Percentiles rank a stretch among this genome's conserved stretches.
Conservation (phyloP, 1,140 invertebrate species). For the Diabrotica virgifera region DNA sequence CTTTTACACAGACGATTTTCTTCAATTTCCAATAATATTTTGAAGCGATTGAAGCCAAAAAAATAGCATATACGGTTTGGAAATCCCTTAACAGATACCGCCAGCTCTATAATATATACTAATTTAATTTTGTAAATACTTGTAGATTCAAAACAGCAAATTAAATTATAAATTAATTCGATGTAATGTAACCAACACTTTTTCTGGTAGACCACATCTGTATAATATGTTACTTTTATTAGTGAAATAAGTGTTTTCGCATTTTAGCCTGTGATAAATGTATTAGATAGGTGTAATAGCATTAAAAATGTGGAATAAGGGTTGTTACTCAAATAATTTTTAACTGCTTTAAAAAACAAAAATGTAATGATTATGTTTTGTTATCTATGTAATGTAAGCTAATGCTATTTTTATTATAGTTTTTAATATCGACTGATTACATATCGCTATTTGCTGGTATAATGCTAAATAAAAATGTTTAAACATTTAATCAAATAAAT, state of each 20-base stretch:
- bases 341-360: neutral
- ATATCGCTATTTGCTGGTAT: neutral
- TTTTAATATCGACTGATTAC: constrained; percentile 1
- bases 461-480: neutral
- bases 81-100: no score
- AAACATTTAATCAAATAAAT: neutral
- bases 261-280: constrained; percentile 2
- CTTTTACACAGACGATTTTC: no score
- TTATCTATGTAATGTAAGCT: neutral
- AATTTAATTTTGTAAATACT: no score
- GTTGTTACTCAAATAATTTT: neutral
- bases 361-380: neutral
- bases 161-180: no score
- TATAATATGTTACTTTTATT: no score
- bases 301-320: neutral
- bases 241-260: neutral
- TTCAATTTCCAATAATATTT: no score
- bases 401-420: neutral
- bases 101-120: no score
- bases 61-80: no score
- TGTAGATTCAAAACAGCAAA: no score
- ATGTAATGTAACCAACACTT: no score
- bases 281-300: neutral
- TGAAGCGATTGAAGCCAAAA: no score
- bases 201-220: no score